Base-by-base conservation (phyloP, 2,113 vertebrate genomes). In the Acinonyx jubatus region DNA sequence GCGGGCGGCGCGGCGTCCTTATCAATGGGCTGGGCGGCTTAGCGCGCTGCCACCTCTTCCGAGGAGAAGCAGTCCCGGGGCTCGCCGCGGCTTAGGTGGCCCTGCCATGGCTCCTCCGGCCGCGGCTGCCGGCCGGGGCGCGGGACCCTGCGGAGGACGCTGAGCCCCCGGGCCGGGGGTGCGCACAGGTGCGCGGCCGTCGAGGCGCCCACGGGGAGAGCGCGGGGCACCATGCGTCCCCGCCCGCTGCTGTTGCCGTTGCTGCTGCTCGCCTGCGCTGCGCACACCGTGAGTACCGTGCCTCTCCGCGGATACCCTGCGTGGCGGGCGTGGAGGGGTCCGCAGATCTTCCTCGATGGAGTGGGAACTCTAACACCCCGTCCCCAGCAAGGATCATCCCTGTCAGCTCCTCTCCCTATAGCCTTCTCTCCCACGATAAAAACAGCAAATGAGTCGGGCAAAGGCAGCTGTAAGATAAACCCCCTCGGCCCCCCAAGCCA, bases 241-340 rank as follows among this genome's bases (percentile, higher is more conserved):
- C 13, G 50, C 33, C 65, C 33, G 84, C 65, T 33, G 7, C 66
- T 7, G 18, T 19, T 10, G 3, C 41, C 12, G 79, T n/a, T 91
- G 83, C 19, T 87, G 55, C 5, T 97, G 33, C 80, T 97, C 0
- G 25, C 50, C 4, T 16, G 86, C 48, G 73, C 87, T 0, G 21
- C 5, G 29, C 92, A 73, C 69, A 15, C 74, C 0, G 98, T 98
- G 92, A 98, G 97, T 98, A 96, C 68, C 41, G 29, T 16, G 9
- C 21, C 18, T 5, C 45, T 27, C 41, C 2, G n/a, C 0, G 1
- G 18, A n/a, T 9, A 4, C 81, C 36, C 3, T 10, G 18, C 1
- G 4, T 21, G 36, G 13, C 18, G 55, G 11, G 31, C 5, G 25
- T 5, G 92, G 3, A 4, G 15, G 27, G 21, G 18, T 5, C 15